A percentile compares a stretch with the other conserved stretches of the same genome.
Evolutionary conservation across 2,888 invertebrate species (phyloP).

Genomic region (Sisyra terminalis): DNA sequence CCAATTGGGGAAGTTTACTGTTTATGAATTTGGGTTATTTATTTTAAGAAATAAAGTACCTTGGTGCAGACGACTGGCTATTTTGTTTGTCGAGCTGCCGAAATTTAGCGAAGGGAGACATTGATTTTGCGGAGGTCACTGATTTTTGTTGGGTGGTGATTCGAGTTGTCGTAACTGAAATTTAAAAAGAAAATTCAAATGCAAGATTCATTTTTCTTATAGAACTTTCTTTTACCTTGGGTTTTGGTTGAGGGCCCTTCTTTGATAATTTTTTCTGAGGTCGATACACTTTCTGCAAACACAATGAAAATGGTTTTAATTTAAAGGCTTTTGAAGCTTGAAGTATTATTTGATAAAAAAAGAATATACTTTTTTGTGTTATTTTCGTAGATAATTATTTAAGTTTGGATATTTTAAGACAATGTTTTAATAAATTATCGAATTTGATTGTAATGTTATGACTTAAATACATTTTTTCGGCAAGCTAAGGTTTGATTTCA

Average conservation of each 20-base stretch:
- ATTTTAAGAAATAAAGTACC: constrained; percentile 41
- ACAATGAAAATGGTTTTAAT: constrained; percentile 10
- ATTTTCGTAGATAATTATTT: too few relatives aligned
- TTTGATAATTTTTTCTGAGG: constrained; percentile 18
- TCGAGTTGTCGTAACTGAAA: constrained; percentile 7
- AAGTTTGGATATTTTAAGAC: too few relatives aligned
- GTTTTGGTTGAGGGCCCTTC: constrained; percentile 21
- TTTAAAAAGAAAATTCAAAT: constrained; percentile 3
- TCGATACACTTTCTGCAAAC: constrained; percentile 20
- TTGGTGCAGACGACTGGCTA: constrained; percentile 52
- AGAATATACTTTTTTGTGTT: too few relatives aligned
- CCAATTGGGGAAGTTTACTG: not conserved
- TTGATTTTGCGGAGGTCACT: constrained; percentile 47
- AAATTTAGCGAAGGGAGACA: constrained; percentile 83
- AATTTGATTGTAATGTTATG: too few relatives aligned
- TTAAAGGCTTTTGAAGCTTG: not conserved
- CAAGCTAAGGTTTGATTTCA: too few relatives aligned
- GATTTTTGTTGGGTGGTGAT: constrained; percentile 36
- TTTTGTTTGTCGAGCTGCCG: constrained; percentile 80
- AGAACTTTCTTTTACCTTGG: constrained; percentile 13
- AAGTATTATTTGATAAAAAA: too few relatives aligned
- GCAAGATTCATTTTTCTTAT: not conserved
- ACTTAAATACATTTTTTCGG: too few relatives aligned
- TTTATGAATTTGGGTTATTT: too few relatives aligned
- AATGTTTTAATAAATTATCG: too few relatives aligned